Evolutionary conservation across 64 coral and sea anemone genomes (phyloP).

Genomic region (Montipora capricornis): DNA sequence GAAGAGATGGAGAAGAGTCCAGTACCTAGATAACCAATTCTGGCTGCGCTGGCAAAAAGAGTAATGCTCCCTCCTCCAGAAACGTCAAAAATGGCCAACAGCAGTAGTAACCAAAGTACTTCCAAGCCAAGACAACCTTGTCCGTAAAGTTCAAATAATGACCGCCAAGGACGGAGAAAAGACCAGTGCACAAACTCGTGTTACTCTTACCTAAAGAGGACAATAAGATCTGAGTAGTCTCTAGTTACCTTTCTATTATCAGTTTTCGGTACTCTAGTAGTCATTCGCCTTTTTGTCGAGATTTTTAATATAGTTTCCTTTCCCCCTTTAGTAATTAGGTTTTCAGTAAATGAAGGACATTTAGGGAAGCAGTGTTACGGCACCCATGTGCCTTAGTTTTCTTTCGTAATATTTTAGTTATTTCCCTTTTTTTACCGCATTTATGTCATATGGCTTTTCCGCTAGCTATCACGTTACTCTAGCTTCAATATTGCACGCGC

Average conservation of each 20-base stretch:
- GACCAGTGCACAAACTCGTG: constrained; percentile 62
- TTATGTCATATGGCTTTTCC: too few species aligned
- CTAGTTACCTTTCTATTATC: neutral
- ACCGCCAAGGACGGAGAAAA: constrained; percentile 48
- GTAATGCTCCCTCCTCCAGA: constrained; percentile 41
- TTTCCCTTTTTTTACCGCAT: too few species aligned
- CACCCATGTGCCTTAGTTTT: too few species aligned
- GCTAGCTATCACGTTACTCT: too few species aligned
- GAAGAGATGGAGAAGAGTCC: constrained; percentile 60
- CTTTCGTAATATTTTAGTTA: too few species aligned
- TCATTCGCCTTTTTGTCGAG: too few species aligned
- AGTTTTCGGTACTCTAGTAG: too few species aligned
- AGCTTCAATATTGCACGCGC: too few species aligned
- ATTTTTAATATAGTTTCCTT: too few species aligned
- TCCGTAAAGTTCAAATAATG: constrained; percentile 56
- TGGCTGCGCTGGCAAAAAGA: constrained; percentile 60
- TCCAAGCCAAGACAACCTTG: constrained; percentile 40
- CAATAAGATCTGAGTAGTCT: constrained; percentile 14
- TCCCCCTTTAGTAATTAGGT: too few species aligned
- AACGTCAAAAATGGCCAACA: constrained; percentile 58
- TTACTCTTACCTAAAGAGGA: constrained; percentile 50
- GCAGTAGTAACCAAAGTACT: constrained; percentile 28
- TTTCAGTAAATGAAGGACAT: too few species aligned
- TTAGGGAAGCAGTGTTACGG: too few species aligned
- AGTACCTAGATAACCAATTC: constrained; percentile 58